Conservation (phyloP, 1,140 invertebrate species). For the Oppia nitens region DNA sequence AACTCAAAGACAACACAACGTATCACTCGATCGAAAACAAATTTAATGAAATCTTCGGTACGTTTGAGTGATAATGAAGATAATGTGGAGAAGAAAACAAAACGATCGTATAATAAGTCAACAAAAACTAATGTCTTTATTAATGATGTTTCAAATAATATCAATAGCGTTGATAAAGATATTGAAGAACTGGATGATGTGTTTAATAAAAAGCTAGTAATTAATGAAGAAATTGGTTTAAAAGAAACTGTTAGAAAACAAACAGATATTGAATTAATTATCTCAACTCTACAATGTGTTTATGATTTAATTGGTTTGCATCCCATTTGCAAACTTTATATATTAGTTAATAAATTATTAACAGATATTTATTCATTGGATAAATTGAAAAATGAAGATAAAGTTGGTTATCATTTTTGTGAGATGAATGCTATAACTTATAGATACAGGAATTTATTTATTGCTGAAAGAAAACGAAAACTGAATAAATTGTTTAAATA, state of each 20-base stretch:
- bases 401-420: conserved; percentile 3
- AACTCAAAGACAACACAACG: neutral
- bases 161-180: neutral
- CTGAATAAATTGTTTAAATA: neutral
- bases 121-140: neutral
- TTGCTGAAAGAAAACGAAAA: conserved; percentile 2
- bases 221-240: neutral
- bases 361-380: neutral
- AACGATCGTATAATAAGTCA: neutral
- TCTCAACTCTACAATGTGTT: neutral
- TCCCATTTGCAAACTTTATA: conserved; percentile 2
- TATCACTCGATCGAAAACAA: neutral
- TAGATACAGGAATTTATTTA: conserved; percentile 9
- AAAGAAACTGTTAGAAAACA: neutral
- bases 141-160: neutral
- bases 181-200: neutral
- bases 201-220: neutral
- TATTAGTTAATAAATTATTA: neutral
- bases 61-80: neutral
- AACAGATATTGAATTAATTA: neutral
- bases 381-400: neutral
- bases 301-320: neutral
- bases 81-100: neutral
- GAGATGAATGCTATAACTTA: neutral
- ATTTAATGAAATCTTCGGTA: neutral